Evolutionary conservation across 2,113 vertebrate species (phyloP).

Genomic region (Pagrus major): DNA sequence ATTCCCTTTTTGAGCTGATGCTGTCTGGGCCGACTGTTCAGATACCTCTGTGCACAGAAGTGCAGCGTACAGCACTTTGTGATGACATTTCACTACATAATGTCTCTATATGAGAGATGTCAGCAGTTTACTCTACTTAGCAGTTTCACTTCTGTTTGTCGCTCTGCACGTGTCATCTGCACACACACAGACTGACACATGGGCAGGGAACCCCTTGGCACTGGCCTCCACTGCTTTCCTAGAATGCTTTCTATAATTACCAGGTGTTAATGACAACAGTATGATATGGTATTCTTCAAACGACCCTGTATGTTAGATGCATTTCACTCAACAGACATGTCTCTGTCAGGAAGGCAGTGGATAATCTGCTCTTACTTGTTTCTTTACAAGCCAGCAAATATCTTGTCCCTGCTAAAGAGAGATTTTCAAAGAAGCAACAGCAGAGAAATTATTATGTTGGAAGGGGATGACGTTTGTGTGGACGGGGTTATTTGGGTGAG

Average conservation of each 20-base stretch:
- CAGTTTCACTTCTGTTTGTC: constrained; percentile 64
- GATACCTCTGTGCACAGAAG: no score
- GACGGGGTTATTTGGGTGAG: neutral
- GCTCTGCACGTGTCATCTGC: constrained; percentile 6
- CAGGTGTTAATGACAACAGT: neutral
- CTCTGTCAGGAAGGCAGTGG: neutral
- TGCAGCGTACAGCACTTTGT: no score
- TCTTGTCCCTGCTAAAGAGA: neutral
- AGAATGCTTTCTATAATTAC: constrained; percentile 20
- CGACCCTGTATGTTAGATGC: neutral
- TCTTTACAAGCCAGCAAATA: neutral
- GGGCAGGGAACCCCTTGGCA: neutral
- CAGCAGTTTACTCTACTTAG: neutral
- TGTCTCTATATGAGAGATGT: no score
- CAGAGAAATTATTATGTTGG: neutral
- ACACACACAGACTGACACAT: constrained; percentile 3
- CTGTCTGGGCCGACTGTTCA: no score
- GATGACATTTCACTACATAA: no score
- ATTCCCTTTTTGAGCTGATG: no score
- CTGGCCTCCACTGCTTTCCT: constrained; percentile 20
- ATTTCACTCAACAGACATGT: neutral
- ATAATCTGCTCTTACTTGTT: neutral
- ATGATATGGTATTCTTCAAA: neutral
- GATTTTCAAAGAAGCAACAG: neutral
- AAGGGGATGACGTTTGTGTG: neutral